Conservation (phyloP, 2,113 vertebrate species). For the Pachyramphus minor region DNA sequence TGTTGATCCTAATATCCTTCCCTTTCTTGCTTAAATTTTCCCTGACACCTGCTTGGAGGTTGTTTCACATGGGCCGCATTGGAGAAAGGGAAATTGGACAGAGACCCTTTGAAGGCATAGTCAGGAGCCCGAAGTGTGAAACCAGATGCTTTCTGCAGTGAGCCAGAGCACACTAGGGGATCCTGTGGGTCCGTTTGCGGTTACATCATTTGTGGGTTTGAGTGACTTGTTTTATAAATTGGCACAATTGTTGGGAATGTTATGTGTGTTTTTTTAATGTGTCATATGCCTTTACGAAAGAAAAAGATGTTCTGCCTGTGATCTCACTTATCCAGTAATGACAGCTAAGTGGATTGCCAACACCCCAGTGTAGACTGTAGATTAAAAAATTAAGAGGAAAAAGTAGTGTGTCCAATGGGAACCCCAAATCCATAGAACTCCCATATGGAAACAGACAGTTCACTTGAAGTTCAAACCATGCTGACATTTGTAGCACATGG, state of each 20-base stretch:
- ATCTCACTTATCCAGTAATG: slow-evolving; percentile 35
- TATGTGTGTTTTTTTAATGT: background rate
- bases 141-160: slow-evolving; percentile 11
- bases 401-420: background rate
- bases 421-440: slow-evolving; percentile 35
- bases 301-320: slow-evolving; percentile 34
- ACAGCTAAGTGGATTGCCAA: slow-evolving; percentile 17
- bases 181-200: background rate
- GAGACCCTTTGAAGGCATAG: background rate
- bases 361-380: background rate
- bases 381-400: slow-evolving; percentile 29
- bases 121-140: slow-evolving; percentile 36
- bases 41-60: slow-evolving; percentile 47
- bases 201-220: slow-evolving; percentile 21
- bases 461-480: slow-evolving; percentile 31
- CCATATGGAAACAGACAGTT: slow-evolving; percentile 35
- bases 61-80: background rate
- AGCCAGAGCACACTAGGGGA: background rate
- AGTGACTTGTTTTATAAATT: slow-evolving; percentile 40
- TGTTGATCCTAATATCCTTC: slow-evolving; percentile 49
- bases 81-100: slow-evolving; percentile 18
- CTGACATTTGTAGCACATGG: background rate
- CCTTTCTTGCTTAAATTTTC: slow-evolving; percentile 48
- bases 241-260: slow-evolving; percentile 41
- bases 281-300: slow-evolving; percentile 19